Evolutionary conservation across 2,113 vertebrate species (phyloP).

Genomic region (Psophia crepitans): DNA sequence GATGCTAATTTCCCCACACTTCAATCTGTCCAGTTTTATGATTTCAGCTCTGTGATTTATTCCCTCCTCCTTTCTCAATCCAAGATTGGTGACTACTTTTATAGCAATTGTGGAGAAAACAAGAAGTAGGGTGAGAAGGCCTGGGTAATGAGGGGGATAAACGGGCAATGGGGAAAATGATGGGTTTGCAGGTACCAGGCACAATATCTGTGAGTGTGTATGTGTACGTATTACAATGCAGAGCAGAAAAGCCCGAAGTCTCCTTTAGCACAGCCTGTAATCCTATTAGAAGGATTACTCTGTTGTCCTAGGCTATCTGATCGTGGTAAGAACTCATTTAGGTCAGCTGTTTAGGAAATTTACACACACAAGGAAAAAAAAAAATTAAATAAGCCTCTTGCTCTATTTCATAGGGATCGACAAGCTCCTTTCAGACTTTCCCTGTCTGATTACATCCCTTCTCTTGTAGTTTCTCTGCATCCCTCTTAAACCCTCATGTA

Average conservation of each 20-base stretch:
- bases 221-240: neutral
- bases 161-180: neutral
- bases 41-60: neutral
- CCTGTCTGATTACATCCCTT: slow-evolving; percentile 24
- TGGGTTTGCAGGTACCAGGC: neutral
- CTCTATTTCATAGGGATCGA: slow-evolving; percentile 31
- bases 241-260: slow-evolving; percentile 41
- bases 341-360: slow-evolving; percentile 72
- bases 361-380: slow-evolving; percentile 51
- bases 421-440: slow-evolving; percentile 39
- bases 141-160: neutral
- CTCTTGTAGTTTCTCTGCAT: slow-evolving; percentile 11
- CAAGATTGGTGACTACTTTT: neutral
- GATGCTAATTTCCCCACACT: neutral
- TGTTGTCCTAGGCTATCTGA: slow-evolving; percentile 74
- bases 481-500: slow-evolving; percentile 55
- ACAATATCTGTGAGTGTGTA: neutral
- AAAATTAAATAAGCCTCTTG: slow-evolving; percentile 50
- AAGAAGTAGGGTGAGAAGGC: neutral
- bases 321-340: slow-evolving; percentile 72
- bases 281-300: slow-evolving; percentile 77
- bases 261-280: slow-evolving; percentile 65
- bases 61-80: neutral
- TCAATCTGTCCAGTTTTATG: neutral
- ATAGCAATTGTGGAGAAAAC: neutral